These are phyloP conservation scores for Cololabis saira DNA, from an alignment of 2,113 vertebrate species.

Conservation along the genomic window DNA sequence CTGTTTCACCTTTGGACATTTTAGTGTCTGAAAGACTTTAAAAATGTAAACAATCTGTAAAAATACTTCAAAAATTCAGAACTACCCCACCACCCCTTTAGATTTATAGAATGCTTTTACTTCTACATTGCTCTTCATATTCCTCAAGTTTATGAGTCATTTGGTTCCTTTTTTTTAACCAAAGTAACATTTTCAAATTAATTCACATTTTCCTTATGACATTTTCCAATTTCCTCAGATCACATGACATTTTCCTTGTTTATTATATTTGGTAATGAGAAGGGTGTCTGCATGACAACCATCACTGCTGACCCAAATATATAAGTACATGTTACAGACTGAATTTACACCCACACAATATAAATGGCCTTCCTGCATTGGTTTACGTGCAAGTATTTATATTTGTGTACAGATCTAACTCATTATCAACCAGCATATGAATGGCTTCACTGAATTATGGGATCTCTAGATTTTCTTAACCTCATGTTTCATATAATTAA, in stretches of 20 bases:
- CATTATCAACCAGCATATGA: slow-evolving; percentile 9
- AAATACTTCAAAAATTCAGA: too few relatives aligned
- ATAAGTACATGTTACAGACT: neutral
- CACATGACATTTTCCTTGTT: slow-evolving; percentile 15
- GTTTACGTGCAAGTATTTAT: neutral
- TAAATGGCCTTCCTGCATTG: neutral
- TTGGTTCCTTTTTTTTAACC: neutral
- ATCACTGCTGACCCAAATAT: neutral
- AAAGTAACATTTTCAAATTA: neutral
- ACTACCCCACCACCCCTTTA: too few relatives aligned
- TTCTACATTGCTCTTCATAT: neutral
- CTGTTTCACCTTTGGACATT: slow-evolving; percentile 2
- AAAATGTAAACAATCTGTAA: neutral
- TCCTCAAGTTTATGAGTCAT: slow-evolving; percentile 2
- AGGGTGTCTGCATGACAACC: neutral
- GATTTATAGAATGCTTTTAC: neutral
- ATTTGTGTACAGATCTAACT: neutral
- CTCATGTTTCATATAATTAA: slow-evolving; percentile 22
- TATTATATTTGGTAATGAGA: neutral
- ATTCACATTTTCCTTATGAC: slow-evolving; percentile 17
- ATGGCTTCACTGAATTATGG: slow-evolving; percentile 20
- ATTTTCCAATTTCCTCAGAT: slow-evolving; percentile 7
- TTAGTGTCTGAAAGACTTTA: slow-evolving; percentile 3
- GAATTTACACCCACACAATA: too few relatives aligned
- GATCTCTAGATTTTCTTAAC: slow-evolving; percentile 44